These are phyloP conservation scores for Phlogophora meticulosa DNA, from an alignment of 2,888 invertebrate species.

Conservation along the genomic window DNA sequence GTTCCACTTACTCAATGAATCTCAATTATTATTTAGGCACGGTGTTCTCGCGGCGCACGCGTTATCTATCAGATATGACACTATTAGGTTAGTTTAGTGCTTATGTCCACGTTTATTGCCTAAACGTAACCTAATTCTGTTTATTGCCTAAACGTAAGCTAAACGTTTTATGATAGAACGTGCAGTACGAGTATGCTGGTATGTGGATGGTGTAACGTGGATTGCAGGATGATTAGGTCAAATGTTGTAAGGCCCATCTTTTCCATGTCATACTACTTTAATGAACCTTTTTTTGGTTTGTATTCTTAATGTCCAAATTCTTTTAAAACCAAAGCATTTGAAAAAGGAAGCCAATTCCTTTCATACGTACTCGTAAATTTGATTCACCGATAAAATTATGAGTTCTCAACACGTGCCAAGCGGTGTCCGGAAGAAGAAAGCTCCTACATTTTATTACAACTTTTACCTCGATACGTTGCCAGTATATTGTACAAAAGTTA, in stretches of 20 bases:
- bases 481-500: background rate
- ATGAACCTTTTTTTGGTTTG: background rate
- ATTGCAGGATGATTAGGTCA: slow-evolving; percentile 7
- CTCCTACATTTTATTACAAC: background rate
- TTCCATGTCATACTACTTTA: slow-evolving; percentile 2
- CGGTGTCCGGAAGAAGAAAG: slow-evolving; percentile 7
- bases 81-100: slow-evolving; percentile 60
- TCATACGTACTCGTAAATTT: background rate
- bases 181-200: slow-evolving; percentile 28
- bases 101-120: slow-evolving; percentile 50
- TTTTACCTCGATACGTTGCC: background rate
- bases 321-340: background rate
- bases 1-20: slow-evolving; percentile 75
- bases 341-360: background rate
- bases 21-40: slow-evolving; percentile 69
- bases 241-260: slow-evolving; percentile 11
- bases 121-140: slow-evolving; percentile 60
- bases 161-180: slow-evolving; percentile 41
- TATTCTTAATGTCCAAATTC: background rate
- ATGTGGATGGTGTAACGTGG: slow-evolving; percentile 22
- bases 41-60: slow-evolving; percentile 58
- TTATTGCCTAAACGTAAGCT: slow-evolving; percentile 28
- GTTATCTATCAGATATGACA: slow-evolving; percentile 64
- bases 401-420: slow-evolving; percentile 23
- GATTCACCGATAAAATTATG: slow-evolving; percentile 19